Evolutionary conservation across 2,888 invertebrate genomes (phyloP).

Genomic region (Petrolisthes cinctipes): DNA sequence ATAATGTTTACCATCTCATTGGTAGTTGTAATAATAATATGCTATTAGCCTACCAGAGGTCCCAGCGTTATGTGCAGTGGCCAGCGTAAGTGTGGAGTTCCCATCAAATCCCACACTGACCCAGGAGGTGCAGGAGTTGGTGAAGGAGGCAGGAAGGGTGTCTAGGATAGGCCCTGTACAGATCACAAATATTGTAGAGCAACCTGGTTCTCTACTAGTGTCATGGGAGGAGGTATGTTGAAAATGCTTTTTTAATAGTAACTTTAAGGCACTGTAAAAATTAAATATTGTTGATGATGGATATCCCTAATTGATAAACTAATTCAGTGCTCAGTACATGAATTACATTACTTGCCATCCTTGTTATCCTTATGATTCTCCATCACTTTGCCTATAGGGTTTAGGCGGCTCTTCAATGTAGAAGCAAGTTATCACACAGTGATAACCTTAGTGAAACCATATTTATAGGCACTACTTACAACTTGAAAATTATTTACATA

Average conservation of each 20-base stretch:
- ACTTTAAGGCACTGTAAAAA: neutral
- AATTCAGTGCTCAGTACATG: neutral
- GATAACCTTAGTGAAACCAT: no score
- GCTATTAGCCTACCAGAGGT: constrained; percentile 73
- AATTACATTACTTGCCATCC: no score
- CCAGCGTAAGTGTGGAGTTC: constrained; percentile 73
- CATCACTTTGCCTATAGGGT: neutral
- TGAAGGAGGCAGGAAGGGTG: constrained; percentile 68
- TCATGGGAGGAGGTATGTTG: constrained; percentile 73
- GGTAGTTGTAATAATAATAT: no score
- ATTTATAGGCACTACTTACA: no score
- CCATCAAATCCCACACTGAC: constrained; percentile 69
- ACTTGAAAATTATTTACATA: no score
- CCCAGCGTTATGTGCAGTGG: constrained; percentile 74
- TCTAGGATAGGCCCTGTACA: constrained; percentile 71
- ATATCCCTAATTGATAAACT: neutral
- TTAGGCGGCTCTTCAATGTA: no score
- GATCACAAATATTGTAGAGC: constrained; percentile 72
- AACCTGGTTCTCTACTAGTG: constrained; percentile 74
- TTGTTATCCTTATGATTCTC: no score
- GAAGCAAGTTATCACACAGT: no score
- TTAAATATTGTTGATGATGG: neutral
- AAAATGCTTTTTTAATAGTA: constrained; percentile 10
- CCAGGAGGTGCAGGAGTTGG: constrained; percentile 67
- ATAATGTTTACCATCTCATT: no score